Evolutionary conservation across 2,888 invertebrate species (phyloP).

Genomic region (Hirtodrosophila duncani): DNA sequence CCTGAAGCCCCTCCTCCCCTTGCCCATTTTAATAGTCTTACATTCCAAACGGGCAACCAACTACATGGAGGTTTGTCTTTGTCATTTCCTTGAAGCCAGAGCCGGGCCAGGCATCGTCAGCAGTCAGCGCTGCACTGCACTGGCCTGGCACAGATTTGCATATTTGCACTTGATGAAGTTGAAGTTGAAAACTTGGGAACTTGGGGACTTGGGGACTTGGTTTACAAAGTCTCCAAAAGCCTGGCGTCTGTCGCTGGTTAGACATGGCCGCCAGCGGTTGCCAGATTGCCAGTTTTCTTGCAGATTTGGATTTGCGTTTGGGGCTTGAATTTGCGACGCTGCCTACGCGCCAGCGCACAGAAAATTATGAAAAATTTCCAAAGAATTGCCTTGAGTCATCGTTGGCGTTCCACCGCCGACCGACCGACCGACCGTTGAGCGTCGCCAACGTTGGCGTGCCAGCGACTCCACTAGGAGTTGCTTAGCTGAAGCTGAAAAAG

Average conservation of each 20-base stretch:
- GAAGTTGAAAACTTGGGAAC: slow-evolving; percentile 30
- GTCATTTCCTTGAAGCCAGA: slow-evolving; percentile 31
- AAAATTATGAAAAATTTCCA: slow-evolving; percentile 61
- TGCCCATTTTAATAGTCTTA: slow-evolving; percentile 40
- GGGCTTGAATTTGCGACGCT: slow-evolving; percentile 23
- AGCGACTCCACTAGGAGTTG: slow-evolving; percentile 10
- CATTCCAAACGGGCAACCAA: slow-evolving; percentile 23
- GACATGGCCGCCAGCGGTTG: slow-evolving; percentile 23
- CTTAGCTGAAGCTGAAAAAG: slow-evolving; percentile 16
- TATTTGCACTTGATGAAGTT: slow-evolving; percentile 67
- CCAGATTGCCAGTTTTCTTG: slow-evolving; percentile 24
- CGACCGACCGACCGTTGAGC: too few relatives aligned
- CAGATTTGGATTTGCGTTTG: slow-evolving; percentile 34
- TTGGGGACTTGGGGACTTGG: not conserved
- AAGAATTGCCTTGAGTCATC: slow-evolving; percentile 69
- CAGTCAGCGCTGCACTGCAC: not conserved
- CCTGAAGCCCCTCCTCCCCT: too few relatives aligned
- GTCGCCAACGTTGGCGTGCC: slow-evolving; percentile 59
- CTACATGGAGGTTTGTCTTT: slow-evolving; percentile 33
- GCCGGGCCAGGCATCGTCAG: slow-evolving; percentile 11
- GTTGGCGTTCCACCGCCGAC: slow-evolving; percentile 38
- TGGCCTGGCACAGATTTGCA: slow-evolving; percentile 48
- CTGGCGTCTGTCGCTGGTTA: slow-evolving; percentile 21
- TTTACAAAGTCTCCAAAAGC: slow-evolving; percentile 8
- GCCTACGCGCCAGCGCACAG: slow-evolving; percentile 58